These are phyloP conservation scores for Chrysolina oricalcia DNA, from an alignment of 2,888 invertebrate species.

Conservation along the genomic window DNA sequence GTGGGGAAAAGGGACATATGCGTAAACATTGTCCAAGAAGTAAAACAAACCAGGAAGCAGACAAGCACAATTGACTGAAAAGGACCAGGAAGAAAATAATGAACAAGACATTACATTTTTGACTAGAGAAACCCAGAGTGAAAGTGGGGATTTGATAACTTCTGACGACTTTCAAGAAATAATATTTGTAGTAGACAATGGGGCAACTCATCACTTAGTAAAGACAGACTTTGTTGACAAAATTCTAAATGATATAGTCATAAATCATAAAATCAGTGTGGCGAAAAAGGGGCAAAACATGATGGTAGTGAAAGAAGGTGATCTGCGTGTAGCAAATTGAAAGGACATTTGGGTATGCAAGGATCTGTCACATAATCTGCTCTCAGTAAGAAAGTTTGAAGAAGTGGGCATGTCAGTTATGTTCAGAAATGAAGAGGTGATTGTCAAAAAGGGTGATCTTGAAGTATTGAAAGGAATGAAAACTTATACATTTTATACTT, in stretches of 20 bases:
- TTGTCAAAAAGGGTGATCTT: slow-evolving; percentile 12
- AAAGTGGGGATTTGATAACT: neutral
- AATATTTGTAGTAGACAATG: slow-evolving; percentile 55
- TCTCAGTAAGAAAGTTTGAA: slow-evolving; percentile 33
- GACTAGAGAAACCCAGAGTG: slow-evolving; percentile 25
- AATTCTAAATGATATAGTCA: slow-evolving; percentile 40
- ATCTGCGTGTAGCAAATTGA: slow-evolving; percentile 45
- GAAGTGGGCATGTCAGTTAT: slow-evolving; percentile 24
- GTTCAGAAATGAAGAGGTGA: slow-evolving; percentile 28
- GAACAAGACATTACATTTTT: slow-evolving; percentile 25
- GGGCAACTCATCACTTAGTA: slow-evolving; percentile 55
- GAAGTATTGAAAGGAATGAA: slow-evolving; percentile 24
- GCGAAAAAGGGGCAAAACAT: slow-evolving; percentile 54
- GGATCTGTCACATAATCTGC: slow-evolving; percentile 26
- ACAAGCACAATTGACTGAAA: slow-evolving; percentile 22
- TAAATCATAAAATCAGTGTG: slow-evolving; percentile 51
- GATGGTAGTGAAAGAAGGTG: slow-evolving; percentile 48
- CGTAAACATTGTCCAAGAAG: slow-evolving; percentile 38
- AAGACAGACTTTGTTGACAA: slow-evolving; percentile 30
- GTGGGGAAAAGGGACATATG: slow-evolving; percentile 47
- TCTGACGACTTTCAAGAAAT: slow-evolving; percentile 31
- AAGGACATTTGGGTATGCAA: slow-evolving; percentile 32
- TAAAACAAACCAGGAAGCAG: slow-evolving; percentile 20
- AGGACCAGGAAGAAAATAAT: neutral
- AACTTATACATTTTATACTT: slow-evolving; percentile 28